phyloP scores from a whole-genome alignment of 2,113 vertebrate species.

The Perca schrenkii region DNA sequence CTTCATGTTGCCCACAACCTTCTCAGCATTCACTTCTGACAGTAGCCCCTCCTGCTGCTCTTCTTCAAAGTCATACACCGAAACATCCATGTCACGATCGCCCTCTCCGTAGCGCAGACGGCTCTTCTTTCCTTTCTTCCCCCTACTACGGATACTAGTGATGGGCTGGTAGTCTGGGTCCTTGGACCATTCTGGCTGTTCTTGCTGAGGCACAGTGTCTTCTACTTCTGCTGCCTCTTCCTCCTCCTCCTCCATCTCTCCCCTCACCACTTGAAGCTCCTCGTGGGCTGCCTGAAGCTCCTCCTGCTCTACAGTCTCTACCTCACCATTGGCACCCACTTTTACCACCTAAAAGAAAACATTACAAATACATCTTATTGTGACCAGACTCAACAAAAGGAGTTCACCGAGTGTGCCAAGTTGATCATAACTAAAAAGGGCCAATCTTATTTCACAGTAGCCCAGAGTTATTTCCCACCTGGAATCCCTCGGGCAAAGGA shows the following conservation, averaged over 20 bases:
- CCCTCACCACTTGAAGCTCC: conserved; percentile 73
- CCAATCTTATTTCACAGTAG: too few relatives aligned
- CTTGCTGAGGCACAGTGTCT: conserved; percentile 81
- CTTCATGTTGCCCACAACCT: conserved; percentile 99
- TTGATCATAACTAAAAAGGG: neutral
- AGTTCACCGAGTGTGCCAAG: neutral
- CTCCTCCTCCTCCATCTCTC: conserved; percentile 85
- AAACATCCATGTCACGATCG: conserved; percentile 98
- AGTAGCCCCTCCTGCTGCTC: conserved; percentile 98
- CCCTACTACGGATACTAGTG: conserved; percentile 43
- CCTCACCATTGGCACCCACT: conserved; percentile 97
- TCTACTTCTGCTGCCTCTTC: conserved; percentile 66
- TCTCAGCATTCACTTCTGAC: conserved; percentile 98
- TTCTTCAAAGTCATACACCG: conserved; percentile 98
- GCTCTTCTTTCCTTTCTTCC: conserved; percentile 89
- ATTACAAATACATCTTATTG: neutral
- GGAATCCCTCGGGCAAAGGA: conserved; percentile 97
- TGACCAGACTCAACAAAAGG: neutral
- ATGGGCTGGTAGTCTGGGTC: conserved; percentile 96
- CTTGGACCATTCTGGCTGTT: conserved; percentile 94
- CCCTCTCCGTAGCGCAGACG: conserved; percentile 96
- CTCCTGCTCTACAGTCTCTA: conserved; percentile 97
- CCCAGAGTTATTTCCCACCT: conserved; percentile 70
- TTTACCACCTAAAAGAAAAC: conserved; percentile 90
- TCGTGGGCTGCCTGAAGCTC: conserved; percentile 79